Base-by-base conservation (phyloP, 2,113 vertebrate species). In the Odontesthes bonariensis region DNA sequence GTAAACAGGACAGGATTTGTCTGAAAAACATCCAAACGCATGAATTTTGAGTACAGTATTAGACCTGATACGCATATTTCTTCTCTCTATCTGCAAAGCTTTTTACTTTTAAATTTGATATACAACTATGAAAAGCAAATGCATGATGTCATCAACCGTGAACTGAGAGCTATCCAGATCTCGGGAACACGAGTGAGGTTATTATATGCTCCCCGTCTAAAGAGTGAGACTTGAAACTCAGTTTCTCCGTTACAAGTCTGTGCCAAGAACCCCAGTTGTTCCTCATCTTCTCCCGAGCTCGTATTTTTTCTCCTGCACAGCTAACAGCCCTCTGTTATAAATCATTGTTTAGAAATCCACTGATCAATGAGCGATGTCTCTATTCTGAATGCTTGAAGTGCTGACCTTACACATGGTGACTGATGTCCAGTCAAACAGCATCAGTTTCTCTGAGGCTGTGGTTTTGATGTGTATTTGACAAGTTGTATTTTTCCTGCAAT, bases 261-360 rank as follows among this genome's bases (percentile, higher is more conserved):
- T 6, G 63, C 46, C 35, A 42, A 63, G 32, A 75, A 47, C 61
- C 49, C 19, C 68, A 53, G 23, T 60, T 9, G 46, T 60, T 77
- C 58, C 51, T 77, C 54, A 23, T 64, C 38, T 64, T 27, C 10
- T 12, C 13, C 27, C 1, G 6, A 54, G 16, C 12, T 58, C 11
- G 4, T 53, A 5, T 47, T 14, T 32, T 52, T 5, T 56, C 32
- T 78, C 44, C 32, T 20, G 38, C 3, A 0, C 40, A 12, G 47
- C 14, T 51, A 13, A 8, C 57, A 49, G 65, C 23, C 31, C n/a
- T 32, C 35, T 5, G 8, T 33, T 12, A 8, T 51, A 22, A 82
- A 19, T 65, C 75, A 40, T 20, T 52, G 57, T n/a, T 51, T 16
- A 60, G 32, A 56, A 75, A 56, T 52, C 47, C 13, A 17, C 33